These are phyloP conservation scores for Dendropsophus ebraccatus DNA, from an alignment of 2,113 vertebrate species.

Conservation along the genomic window DNA sequence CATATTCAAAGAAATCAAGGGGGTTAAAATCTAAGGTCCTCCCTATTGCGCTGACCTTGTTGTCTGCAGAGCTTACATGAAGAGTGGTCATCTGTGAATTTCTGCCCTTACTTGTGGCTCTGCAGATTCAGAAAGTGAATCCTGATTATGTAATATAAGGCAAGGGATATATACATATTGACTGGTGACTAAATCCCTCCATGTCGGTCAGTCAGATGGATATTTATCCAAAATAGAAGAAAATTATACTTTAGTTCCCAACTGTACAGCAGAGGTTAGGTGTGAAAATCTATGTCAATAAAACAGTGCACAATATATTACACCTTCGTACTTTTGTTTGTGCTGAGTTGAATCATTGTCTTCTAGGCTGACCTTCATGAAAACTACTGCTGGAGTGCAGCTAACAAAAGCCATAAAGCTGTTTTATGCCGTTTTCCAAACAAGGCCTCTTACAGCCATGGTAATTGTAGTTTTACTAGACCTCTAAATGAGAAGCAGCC, in stretches of 20 bases:
- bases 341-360: conserved; percentile 51
- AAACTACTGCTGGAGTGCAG: conserved; percentile 67
- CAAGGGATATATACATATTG: not conserved
- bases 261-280: not conserved
- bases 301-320: not conserved
- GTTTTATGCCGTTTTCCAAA: conserved; percentile 69
- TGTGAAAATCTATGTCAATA: not conserved
- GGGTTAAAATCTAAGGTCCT: no score
- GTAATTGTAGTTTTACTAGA: conserved; percentile 71
- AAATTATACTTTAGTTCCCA: not conserved
- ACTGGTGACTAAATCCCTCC: not conserved
- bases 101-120: not conserved
- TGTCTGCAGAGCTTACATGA: no score
- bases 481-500: conserved; percentile 74
- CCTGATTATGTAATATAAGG: not conserved
- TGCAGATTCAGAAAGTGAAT: not conserved
- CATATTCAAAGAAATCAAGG: no score
- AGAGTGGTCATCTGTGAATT: not conserved
- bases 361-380: conserved; percentile 68
- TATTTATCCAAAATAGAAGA: not conserved
- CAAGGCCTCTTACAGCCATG: conserved; percentile 68
- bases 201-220: not conserved
- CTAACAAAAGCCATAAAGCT: conserved; percentile 70
- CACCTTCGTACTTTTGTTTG: conserved; percentile 59
- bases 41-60: no score